Evolutionary conservation across 2,113 vertebrate species (phyloP), one percentile per base, ranked within the genome.

Genomic region (Calonectris borealis): DNA sequence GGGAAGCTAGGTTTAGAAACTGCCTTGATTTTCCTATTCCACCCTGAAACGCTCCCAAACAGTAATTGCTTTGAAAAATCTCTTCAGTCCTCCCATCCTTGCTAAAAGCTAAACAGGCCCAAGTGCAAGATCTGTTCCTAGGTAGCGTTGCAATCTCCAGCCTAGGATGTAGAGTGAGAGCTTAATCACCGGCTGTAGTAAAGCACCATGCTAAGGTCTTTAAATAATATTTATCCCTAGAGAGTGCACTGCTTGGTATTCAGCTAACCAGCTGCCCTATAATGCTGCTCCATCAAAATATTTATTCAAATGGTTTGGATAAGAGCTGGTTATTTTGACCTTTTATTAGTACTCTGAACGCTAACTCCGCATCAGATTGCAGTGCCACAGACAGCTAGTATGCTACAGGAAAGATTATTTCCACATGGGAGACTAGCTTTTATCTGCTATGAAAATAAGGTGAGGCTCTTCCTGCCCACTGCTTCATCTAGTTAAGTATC

Each of bases 251-350:
- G 77, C 71, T 51, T 79, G 82, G 77, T 42, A 83, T 72, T 78
- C 66, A 20, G 93, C 89, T 79, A 84, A 84, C 73, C 68, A 68
- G 49, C 66, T 79, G 82, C 72, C 76, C 71, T 73, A 4, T 24
- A 68, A 68, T 34, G 82, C 77, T 58, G 60, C 90, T 83, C 82
- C 78, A 58, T 69, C 82, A 57, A 95, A 95, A 83, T 86, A 90
- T 83, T 93, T 93, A 86, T 78, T 73, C 77, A 90, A 93, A 73
- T 18, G 71, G 49, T 86, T 90, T 86, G 86, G 77, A 25, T 79
- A 83, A 86, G 72, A 86, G 86, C 77, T 93, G 86, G 54, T 86
- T 72, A 61, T 81, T 72, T 66, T 86, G 85, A 82, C 93, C 76
- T 77, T 85, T 62, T 62, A 57, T 62, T 51, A 61, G 64, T 82